Conservation (phyloP, 2,888 invertebrate genomes). For the Nemurella pictetii region DNA sequence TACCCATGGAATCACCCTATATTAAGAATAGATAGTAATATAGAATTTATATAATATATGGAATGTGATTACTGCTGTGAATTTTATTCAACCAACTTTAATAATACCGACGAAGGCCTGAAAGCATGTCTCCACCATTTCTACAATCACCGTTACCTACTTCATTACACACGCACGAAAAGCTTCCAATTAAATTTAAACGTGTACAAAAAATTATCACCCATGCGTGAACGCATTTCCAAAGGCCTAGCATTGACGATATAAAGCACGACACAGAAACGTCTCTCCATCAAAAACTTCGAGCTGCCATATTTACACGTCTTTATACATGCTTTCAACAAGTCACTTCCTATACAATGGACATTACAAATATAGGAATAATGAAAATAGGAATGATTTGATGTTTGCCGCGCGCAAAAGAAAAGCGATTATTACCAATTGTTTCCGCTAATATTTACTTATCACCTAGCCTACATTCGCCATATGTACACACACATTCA, state of each 20-base stretch:
- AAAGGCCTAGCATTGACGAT: constrained; percentile 20
- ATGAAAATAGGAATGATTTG: constrained; percentile 29
- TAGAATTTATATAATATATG: neutral
- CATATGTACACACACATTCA: constrained; percentile 11
- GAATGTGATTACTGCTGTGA: too few relatives aligned
- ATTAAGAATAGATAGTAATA: neutral
- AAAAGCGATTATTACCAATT: neutral
- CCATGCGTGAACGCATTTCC: constrained; percentile 16
- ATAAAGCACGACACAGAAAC: constrained; percentile 21
- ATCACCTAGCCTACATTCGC: neutral
- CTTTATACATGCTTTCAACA: constrained; percentile 5
- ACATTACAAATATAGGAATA: constrained; percentile 29
- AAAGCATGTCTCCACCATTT: neutral
- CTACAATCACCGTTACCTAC: neutral
- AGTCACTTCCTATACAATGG: constrained; percentile 24
- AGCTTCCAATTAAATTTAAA: neutral
- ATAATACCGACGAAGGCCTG: neutral
- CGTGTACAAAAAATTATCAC: constrained; percentile 30
- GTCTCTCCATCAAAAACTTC: constrained; percentile 17
- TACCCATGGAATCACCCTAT: too few relatives aligned
- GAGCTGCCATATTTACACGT: constrained; percentile 19
- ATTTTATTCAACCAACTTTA: neutral
- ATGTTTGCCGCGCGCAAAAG: neutral
- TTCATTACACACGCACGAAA: neutral
- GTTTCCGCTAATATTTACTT: neutral